Conservation (phyloP, 2,888 invertebrate species). For the Ornithoptera alexandrae region DNA sequence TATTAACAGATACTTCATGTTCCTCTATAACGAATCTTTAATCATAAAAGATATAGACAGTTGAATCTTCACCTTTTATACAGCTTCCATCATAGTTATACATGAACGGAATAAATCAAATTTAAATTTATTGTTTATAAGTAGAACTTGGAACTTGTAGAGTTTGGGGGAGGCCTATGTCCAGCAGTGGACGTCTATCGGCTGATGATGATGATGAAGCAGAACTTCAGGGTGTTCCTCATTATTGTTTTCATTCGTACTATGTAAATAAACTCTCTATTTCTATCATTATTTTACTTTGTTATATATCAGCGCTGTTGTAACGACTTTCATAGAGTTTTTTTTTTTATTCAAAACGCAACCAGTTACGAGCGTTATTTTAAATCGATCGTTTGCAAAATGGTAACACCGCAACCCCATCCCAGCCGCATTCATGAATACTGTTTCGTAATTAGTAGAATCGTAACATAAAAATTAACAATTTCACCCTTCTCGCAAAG, state of each 20-base stretch:
- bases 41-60: background rate
- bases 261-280: too few species aligned
- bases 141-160: too few species aligned
- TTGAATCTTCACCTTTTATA: background rate
- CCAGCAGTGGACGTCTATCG: too few species aligned
- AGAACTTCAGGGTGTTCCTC: background rate
- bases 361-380: constrained; percentile 6
- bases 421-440: background rate
- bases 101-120: background rate
- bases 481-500: too few species aligned
- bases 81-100: background rate
- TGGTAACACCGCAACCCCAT: constrained; percentile 17
- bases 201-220: too few species aligned
- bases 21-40: background rate
- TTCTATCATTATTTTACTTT: constrained; percentile 3
- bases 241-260: too few species aligned
- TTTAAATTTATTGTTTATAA: background rate
- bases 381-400: constrained; percentile 2
- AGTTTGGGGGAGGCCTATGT: too few species aligned
- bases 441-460: background rate
- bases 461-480: too few species aligned
- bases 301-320: constrained; percentile 11
- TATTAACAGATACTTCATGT: background rate
- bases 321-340: constrained; percentile 21
- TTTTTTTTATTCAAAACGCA: constrained; percentile 14